Evolutionary conservation across 2,113 vertebrate species (phyloP), one percentile per base, ranked within the genome.

Genomic region (Promerops cafer): DNA sequence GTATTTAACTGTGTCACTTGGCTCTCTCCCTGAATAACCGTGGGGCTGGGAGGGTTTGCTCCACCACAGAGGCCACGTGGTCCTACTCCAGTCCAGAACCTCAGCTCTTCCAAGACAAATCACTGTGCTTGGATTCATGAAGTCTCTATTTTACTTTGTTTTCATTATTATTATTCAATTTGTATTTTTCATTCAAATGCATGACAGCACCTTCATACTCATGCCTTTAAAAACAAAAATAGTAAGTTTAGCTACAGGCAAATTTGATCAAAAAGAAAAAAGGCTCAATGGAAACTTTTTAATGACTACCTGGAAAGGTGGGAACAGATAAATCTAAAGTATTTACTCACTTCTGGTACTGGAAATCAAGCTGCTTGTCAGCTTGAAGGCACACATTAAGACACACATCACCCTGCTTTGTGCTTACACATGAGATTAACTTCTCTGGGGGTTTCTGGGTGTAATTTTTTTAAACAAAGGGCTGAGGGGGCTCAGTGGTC

Each of bases 41-140:
- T 78, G 24, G 86, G 91, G 84, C 75, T 72, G 79, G 60, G 66
- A 93, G 79, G 70, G 42, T 65, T 87, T 85, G 63, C 75, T 94
- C 54, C 50, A 76, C 82, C 79, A 47, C 82, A 91, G 74, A 22
- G 47, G 53, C 75, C 94, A 84, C 40, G 21, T 87, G 90, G 59
- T 93, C 66, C 63, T 65, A n/a, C 68, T 69, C 20, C 59, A 26
- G 9, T 2, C 72, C 91, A 54, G 81, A 87, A 20, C 52, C 80
- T 66, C 53, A 6, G 49, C 74, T 53, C 60, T 76, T 87, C 87
- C 89, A 94, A 89, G 53, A 91, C 22, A 85, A 95, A 95, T 89
- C 70, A 39, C 66, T 40, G 42, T 2, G 35, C 54, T 35, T 35
- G 63, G 18, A 66, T 47, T 77, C 24, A 0, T 65, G 47, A 85